Base-by-base conservation (phyloP, 2,888 invertebrate species). In the Pachymerium ferrugineum region DNA sequence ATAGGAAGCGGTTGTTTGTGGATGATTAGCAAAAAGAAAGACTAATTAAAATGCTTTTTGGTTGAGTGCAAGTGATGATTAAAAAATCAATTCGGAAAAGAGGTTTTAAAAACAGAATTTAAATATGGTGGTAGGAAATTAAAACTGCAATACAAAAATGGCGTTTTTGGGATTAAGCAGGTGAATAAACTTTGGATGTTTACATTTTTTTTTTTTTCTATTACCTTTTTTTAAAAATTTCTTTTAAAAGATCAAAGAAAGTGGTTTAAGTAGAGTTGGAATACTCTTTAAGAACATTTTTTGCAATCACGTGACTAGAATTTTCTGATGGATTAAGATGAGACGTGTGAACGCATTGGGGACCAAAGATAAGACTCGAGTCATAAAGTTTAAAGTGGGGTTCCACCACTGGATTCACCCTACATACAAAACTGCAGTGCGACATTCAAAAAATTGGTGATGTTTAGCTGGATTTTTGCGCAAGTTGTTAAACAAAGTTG, bases 381-480 rank as follows among this genome's bases (percentile, higher is more conserved):
- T 54, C 47, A 54, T 54, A 62, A 25, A 62, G 62, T 62, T 62
- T 62, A 62, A 62, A 62, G 62, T 62, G 62, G 62, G 62, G 62
- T 62, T 62, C 28, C 28, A 62, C 25, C n/a, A 62, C 25, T 62
- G 62, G 28, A 28, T 62, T n/a, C 28, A 28, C 28, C 28, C 28
- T 5, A 22, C 28, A 62, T 28, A n/a, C n/a, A n/a, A 62, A 62
- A 62, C 62, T 62, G 62, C 62, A 62, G 62, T 62, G 62, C 28
- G 28, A 22, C 62, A 62, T 25, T 62, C 28, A n/a, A n/a, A n/a
- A n/a, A n/a, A n/a, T n/a, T n/a, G n/a, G n/a, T n/a, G n/a, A n/a
- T n/a, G n/a, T n/a, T n/a, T n/a, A n/a, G n/a, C n/a, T n/a, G n/a
- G n/a, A n/a, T n/a, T n/a, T n/a, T n/a, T n/a, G n/a, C n/a, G n/a